phyloP scores from a whole-genome alignment of 2,113 vertebrate species.

The Scomber japonicus region DNA sequence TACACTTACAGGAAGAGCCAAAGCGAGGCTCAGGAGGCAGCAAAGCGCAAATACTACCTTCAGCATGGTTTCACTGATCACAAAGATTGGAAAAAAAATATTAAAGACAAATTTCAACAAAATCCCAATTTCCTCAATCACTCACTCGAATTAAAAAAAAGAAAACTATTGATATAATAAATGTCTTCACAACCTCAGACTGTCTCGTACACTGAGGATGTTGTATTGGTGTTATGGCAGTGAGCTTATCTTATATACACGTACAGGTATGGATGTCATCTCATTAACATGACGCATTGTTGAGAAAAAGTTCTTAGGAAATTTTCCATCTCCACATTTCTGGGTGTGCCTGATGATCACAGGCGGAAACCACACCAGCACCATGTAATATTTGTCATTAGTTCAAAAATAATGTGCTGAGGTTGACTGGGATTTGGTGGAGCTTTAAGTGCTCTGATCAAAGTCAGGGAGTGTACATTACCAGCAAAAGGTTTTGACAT shows the following conservation, averaged over 20 bases:
- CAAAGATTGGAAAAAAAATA: slow-evolving; percentile 19
- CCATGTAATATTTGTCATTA: background rate
- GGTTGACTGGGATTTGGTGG: background rate
- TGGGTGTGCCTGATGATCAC: no score
- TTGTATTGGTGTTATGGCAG: slow-evolving; percentile 18
- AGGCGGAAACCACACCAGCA: background rate
- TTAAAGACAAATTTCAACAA: background rate
- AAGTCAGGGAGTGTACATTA: no score
- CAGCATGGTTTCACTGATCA: slow-evolving; percentile 51
- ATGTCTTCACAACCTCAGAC: slow-evolving; percentile 29
- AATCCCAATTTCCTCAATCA: background rate
- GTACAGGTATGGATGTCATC: background rate
- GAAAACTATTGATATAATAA: slow-evolving; percentile 4
- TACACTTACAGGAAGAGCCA: slow-evolving; percentile 62
- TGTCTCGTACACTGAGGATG: background rate
- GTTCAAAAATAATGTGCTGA: background rate
- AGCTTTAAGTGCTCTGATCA: no score
- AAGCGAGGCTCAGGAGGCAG: slow-evolving; percentile 69
- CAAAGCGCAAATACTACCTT: slow-evolving; percentile 52
- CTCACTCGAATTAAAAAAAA: background rate
- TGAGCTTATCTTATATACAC: slow-evolving; percentile 54
- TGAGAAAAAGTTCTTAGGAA: slow-evolving; percentile 33
- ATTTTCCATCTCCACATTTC: background rate
- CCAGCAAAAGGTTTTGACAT: no score
- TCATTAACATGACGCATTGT: slow-evolving; percentile 1